Evolutionary conservation across 2,888 invertebrate genomes (phyloP), one percentile per base, ranked within the genome.

Genomic region (Melikaiella ostensackeni): DNA sequence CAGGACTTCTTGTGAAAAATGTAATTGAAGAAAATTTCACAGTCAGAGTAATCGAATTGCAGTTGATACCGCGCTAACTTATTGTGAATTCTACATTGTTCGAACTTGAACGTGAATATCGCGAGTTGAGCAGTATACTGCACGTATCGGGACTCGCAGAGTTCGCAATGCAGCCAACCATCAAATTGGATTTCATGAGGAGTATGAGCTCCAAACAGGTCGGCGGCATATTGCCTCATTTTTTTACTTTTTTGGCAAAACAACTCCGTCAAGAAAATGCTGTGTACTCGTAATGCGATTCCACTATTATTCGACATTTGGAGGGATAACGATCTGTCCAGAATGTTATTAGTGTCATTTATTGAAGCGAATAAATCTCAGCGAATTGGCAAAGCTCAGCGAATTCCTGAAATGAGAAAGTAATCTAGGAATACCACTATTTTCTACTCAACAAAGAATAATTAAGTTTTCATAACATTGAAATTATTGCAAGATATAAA

Each of bases 151-250:
- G 75, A 73, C 64, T 76, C 77, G 64, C 66, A 66, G 59, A 74
- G 74, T 61, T 74, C 30, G 55, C 59, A 75, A 73, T 33, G 77
- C 83, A 84, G 75, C 81, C 77, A 63, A 79, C 80, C 83, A 81
- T 79, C 82, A 84, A 83, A 84, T 84, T 82, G 83, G 82, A 82
- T 84, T 83, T 80, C 76, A 55, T 77, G 77, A 81, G 76, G 74
- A 80, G 78, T 63, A 66, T 27, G 75, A 35, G 74, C 55, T 59
- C 59, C 74, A 57, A 74, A 74, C 74, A 74, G 55, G 74, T 74
- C 74, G 74, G 59, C 24, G 74, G 74, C 74, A 74, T 74, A 74
- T 74, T 74, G 74, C 50, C 11, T 70, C 30, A 30, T 70, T 50
- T 70, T 50, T 70, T 8, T 63, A 7, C 3, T 21, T n/a, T 35